Conservation (phyloP, 2,797 vertebrate genomes). For the Zalophus californianus region DNA sequence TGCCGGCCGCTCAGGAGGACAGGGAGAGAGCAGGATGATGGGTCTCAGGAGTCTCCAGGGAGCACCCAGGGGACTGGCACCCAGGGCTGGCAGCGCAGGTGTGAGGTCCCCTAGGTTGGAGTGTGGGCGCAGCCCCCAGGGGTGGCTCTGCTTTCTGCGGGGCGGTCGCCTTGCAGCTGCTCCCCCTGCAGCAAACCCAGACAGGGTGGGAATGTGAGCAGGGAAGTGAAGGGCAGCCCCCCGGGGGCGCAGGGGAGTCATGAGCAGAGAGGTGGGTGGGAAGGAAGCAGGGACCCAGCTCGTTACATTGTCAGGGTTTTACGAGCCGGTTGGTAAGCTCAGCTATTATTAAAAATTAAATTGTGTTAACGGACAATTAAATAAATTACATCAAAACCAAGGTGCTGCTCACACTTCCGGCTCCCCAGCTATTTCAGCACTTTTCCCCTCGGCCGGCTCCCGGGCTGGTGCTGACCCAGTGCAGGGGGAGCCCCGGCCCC, state of each 20-base stretch:
- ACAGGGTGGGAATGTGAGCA: neutral
- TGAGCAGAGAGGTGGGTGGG: neutral
- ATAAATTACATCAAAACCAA: neutral
- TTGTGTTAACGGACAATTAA: neutral
- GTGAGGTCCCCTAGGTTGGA: neutral
- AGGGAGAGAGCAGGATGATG: too few relatives aligned
- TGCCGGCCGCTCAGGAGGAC: too few relatives aligned
- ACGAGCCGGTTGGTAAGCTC: neutral
- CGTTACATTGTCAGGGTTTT: neutral
- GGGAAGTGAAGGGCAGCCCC: neutral
- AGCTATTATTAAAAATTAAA: neutral
- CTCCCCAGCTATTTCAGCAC: neutral
- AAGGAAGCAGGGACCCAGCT: neutral
- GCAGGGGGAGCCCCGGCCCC: fast-evolving
- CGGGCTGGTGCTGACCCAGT: neutral
- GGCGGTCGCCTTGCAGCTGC: neutral
- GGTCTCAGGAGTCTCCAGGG: neutral
- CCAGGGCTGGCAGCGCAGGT: too few relatives aligned
- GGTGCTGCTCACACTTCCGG: neutral
- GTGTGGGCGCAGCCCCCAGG: too few relatives aligned
- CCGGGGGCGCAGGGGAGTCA: neutral
- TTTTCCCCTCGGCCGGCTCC: neutral
- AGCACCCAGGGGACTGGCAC: too few relatives aligned
- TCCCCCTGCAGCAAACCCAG: neutral
- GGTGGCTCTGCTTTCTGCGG: neutral